Evolutionary conservation across 2,113 vertebrate genomes (phyloP).

Genomic region (Noturus placidus): DNA sequence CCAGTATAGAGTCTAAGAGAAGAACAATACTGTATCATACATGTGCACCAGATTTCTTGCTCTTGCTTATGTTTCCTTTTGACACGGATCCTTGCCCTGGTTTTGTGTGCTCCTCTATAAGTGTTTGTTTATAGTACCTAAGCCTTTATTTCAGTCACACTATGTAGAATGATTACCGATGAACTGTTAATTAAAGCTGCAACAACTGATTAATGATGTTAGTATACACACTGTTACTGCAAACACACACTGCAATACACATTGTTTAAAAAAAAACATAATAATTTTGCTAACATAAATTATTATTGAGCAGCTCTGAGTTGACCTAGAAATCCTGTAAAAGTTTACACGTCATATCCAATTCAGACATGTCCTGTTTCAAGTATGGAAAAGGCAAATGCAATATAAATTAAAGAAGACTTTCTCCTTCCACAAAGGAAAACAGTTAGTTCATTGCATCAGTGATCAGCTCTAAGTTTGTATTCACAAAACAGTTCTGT

Average conservation of each 20-base stretch:
- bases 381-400: neutral
- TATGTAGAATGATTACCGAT: neutral
- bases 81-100: neutral
- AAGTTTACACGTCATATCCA: neutral
- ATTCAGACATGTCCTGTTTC: neutral
- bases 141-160: neutral
- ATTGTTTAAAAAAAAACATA: no score
- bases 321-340: neutral
- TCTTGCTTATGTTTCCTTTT: neutral
- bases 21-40: neutral
- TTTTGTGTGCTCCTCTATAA: neutral
- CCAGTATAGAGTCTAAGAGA: conserved; percentile 59
- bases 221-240: neutral
- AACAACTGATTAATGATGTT: neutral
- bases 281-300: neutral
- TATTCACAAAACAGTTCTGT: no score
- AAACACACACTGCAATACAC: no score
- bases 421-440: neutral
- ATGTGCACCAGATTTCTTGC: neutral
- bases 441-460: neutral
- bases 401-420: neutral
- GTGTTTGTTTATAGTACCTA: neutral
- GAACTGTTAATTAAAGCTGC: neutral
- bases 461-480: no score
- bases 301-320: neutral